Evolutionary conservation across 2,797 vertebrate genomes (phyloP), one percentile per base, ranked within the genome.

Genomic region (Sternarchorhynchus goeldii): DNA sequence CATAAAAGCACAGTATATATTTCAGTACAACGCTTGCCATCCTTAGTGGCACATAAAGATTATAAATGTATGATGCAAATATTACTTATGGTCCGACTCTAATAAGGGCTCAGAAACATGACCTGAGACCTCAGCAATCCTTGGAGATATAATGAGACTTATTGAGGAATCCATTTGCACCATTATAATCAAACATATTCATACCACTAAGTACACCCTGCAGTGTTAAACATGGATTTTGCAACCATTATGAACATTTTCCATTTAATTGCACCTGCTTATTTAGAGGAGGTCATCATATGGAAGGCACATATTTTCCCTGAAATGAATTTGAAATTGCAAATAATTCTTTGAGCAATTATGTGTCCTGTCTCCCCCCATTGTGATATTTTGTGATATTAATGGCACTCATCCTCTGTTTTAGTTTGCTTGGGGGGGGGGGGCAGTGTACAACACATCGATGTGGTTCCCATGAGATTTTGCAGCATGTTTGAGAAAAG

Each of bases 111-210:
- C 32, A 53, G 29, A 62, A 73, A 66, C 76, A 57, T 72, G 74
- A 84, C 83, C 83, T 59, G 55, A 34, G 66, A 82, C 78, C 64
- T 31, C n/a, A 21, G 69, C 77, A 56, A 81, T 77, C 69, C 78
- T 81, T 67, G 75, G 75, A 78, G 57, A 82, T 81, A 73, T 81
- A 85, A 85, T 76, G 81, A 82, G 76, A 82, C 73, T 71, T 82
- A 71, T 80, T 81, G 68, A 77, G 79, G 79, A 82, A 85, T 81
- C 73, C 76, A 85, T 85, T 85, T 81, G 79, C 81, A 79, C 76
- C 78, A 82, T 81, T 82, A 85, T 72, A 73, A 81, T 59, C 39
- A 56, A 77, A 81, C 72, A 76, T 75, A 73, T 81, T 73, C 41
- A 60, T 58, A 62, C 18, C 32, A 17, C 63, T 68, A 73, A 78